A percentile compares a stretch with the other conserved stretches of the same genome.
Evolutionary conservation across 2,888 invertebrate species (phyloP).

Genomic region (Platynereis dumerilii): DNA sequence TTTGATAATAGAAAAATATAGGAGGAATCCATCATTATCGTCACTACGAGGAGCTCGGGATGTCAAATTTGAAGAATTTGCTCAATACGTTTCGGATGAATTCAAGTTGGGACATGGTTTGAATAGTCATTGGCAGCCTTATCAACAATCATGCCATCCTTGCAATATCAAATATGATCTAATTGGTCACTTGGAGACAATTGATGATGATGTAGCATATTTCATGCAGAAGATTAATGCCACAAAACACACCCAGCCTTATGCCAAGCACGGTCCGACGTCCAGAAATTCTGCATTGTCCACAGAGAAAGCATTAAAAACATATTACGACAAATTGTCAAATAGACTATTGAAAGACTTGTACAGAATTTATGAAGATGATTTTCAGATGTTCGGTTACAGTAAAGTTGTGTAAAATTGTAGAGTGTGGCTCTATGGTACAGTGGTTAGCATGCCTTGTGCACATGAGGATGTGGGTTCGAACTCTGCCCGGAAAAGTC

Average conservation of each 20-base stretch:
- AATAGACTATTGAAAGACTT: too few species aligned
- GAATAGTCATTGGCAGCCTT: slow-evolving; percentile 17
- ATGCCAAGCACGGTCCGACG: too few species aligned
- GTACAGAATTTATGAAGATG: too few species aligned
- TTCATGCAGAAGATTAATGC: slow-evolving; percentile 4
- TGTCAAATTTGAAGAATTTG: slow-evolving; percentile 20
- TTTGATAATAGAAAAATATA: background rate
- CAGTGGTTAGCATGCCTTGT: too few species aligned
- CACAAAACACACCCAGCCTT: background rate
- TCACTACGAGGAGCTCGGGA: slow-evolving; percentile 6
- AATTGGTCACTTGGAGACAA: slow-evolving; percentile 25
- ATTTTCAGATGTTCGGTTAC: too few species aligned
- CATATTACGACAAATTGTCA: too few species aligned
- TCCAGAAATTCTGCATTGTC: too few species aligned
- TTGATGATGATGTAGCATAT: slow-evolving; percentile 12
- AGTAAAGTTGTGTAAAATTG: too few species aligned
- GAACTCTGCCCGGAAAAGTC: too few species aligned
- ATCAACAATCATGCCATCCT: slow-evolving; percentile 1
- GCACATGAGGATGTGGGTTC: too few species aligned
- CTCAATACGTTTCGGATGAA: background rate
- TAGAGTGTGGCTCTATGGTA: too few species aligned
- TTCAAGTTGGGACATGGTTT: background rate
- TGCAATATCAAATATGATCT: slow-evolving; percentile 21
- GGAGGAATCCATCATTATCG: background rate
- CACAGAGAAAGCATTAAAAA: too few species aligned